A percentile compares a stretch with the other conserved stretches of the same genome.
These are phyloP conservation scores for Ctena decussata DNA, from an alignment of 2,888 invertebrate species.

Conservation along the genomic window DNA sequence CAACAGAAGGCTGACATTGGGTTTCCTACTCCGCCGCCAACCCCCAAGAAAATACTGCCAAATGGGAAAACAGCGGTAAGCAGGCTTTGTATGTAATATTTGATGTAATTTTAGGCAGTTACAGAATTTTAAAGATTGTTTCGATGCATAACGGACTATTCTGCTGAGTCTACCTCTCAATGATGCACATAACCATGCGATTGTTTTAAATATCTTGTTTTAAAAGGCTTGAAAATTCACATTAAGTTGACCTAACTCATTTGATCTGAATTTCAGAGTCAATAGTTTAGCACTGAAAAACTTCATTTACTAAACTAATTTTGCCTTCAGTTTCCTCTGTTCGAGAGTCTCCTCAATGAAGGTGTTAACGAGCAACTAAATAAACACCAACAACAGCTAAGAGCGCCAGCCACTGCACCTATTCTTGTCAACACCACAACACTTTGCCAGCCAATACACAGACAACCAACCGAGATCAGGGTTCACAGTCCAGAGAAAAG, in stretches of 20 bases:
- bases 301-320: too few relatives aligned
- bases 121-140: too few relatives aligned
- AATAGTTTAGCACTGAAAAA: too few relatives aligned
- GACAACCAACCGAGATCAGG: neutral
- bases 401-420: constrained; percentile 53
- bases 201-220: too few relatives aligned
- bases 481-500: neutral
- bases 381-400: neutral
- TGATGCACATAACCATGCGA: too few relatives aligned
- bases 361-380: neutral
- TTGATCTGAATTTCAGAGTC: too few relatives aligned
- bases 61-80: neutral
- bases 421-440: constrained; percentile 9
- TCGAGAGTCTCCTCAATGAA: constrained; percentile 45
- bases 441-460: neutral
- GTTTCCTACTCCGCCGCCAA: constrained; percentile 7
- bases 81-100: too few relatives aligned
- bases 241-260: too few relatives aligned
- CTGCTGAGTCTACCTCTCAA: too few relatives aligned
- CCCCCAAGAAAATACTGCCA: neutral
- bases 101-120: too few relatives aligned
- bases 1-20: neutral
- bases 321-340: constrained; percentile 49
- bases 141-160: too few relatives aligned
- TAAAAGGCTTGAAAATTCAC: too few relatives aligned